These are phyloP conservation scores for Dolichomitus sp. DNA, from an alignment of 2,888 invertebrate genomes.

Conservation along the genomic window DNA sequence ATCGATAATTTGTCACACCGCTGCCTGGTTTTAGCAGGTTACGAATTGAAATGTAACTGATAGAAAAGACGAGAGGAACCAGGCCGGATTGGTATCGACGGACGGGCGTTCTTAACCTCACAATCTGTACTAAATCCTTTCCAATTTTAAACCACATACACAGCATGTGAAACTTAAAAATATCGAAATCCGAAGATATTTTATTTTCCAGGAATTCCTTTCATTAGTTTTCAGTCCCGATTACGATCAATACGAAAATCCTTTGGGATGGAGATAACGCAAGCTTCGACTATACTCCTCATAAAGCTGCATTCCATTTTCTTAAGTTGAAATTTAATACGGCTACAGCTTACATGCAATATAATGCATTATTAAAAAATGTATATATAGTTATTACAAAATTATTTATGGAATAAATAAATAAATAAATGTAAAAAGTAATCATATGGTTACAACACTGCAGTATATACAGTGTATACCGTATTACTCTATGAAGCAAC, in stretches of 20 bases:
- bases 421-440: neutral
- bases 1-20: constrained; percentile 19
- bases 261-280: too few relatives aligned
- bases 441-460: neutral
- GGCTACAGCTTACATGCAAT: too few relatives aligned
- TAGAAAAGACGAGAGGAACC: neutral
- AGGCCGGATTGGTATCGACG: constrained; percentile 5
- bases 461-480: neutral
- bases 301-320: too few relatives aligned
- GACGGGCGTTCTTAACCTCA: neutral
- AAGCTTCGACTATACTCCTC: too few relatives aligned
- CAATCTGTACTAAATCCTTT: neutral
- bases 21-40: neutral
- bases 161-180: neutral
- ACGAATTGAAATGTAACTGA: constrained; percentile 3
- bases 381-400: too few relatives aligned
- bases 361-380: too few relatives aligned
- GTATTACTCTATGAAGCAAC: constrained; percentile 44
- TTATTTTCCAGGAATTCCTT: neutral
- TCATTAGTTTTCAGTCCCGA: neutral
- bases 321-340: too few relatives aligned
- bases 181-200: neutral
- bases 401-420: too few relatives aligned
- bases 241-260: neutral
- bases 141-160: constrained; percentile 1